A percentile compares a stretch with the other conserved stretches of the same genome.
These are phyloP conservation scores for Drosophila repleta DNA, from an alignment of 1,140 invertebrate species.

Conservation along the genomic window DNA sequence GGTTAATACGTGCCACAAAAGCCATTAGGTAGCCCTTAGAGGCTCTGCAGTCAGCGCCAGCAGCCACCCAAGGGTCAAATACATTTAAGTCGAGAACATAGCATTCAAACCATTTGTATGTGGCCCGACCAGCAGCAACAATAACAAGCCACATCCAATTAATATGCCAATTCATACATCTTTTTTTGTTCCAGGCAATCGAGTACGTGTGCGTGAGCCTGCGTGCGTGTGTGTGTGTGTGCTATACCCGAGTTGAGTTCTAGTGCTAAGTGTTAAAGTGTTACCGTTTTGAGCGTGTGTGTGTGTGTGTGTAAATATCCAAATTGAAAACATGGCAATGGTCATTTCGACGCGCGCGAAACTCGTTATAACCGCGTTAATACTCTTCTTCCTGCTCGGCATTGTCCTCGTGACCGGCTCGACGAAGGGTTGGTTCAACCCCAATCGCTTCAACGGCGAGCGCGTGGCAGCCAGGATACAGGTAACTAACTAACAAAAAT, in stretches of 20 bases:
- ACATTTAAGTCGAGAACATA: slow-evolving; percentile 42
- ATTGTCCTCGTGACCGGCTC: slow-evolving; percentile 85
- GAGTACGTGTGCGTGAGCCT: slow-evolving; percentile 25
- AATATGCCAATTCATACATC: slow-evolving; percentile 49
- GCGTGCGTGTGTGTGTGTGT: not conserved
- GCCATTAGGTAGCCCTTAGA: slow-evolving; percentile 58
- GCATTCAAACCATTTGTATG: slow-evolving; percentile 66
- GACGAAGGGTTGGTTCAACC: slow-evolving; percentile 84
- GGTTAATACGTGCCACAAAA: slow-evolving; percentile 76
- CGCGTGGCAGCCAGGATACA: slow-evolving; percentile 84
- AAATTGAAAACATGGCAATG: slow-evolving; percentile 85
- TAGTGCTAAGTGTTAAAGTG: slow-evolving; percentile 42
- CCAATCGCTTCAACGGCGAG: slow-evolving; percentile 82
- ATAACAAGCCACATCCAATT: slow-evolving; percentile 40
- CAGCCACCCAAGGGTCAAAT: slow-evolving; percentile 56
- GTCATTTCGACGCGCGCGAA: slow-evolving; percentile 86
- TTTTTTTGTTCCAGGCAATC: slow-evolving; percentile 62
- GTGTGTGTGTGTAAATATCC: slow-evolving; percentile 19
- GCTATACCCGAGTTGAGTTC: slow-evolving; percentile 16
- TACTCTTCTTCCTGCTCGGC: slow-evolving; percentile 85
- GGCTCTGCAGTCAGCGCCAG: slow-evolving; percentile 9
- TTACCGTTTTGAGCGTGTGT: slow-evolving; percentile 20
- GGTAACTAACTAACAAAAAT: too few species aligned
- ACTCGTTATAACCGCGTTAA: slow-evolving; percentile 85
- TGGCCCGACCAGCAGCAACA: slow-evolving; percentile 11